These are phyloP conservation scores for Orgyia antiqua DNA, from an alignment of 2,888 invertebrate species.

Conservation along the genomic window DNA sequence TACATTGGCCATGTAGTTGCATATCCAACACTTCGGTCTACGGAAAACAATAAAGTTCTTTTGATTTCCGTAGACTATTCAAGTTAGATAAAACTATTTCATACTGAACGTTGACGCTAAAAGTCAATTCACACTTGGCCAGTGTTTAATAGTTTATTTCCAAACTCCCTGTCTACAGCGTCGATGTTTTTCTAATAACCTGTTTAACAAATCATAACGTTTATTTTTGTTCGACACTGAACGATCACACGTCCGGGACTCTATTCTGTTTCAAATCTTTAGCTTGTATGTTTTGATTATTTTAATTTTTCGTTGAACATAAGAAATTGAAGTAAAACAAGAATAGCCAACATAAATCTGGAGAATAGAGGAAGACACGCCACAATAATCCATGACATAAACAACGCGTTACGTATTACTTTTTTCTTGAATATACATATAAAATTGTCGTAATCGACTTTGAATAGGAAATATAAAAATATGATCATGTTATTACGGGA, in stretches of 20 bases:
- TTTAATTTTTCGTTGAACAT: slow-evolving; percentile 61
- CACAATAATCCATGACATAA: slow-evolving; percentile 26
- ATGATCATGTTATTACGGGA: slow-evolving; percentile 11
- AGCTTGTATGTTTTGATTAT: slow-evolving; percentile 61
- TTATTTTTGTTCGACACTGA: slow-evolving; percentile 69
- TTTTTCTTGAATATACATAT: slow-evolving; percentile 14
- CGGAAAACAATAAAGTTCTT: no score
- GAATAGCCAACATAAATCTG: slow-evolving; percentile 31
- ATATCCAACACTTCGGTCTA: no score
- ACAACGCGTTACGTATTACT: slow-evolving; percentile 14
- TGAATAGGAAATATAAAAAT: slow-evolving; percentile 26
- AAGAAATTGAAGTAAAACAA: slow-evolving; percentile 41
- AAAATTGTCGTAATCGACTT: slow-evolving; percentile 24
- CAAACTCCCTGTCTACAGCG: slow-evolving; percentile 53
- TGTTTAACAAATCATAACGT: slow-evolving; percentile 71
- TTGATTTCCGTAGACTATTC: no score
- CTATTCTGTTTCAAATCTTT: slow-evolving; percentile 72
- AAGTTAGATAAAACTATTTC: no score
- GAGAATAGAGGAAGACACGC: slow-evolving; percentile 19
- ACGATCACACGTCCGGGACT: slow-evolving; percentile 69
- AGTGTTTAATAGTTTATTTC: slow-evolving; percentile 48
- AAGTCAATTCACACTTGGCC: slow-evolving; percentile 34
- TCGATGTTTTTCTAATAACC: slow-evolving; percentile 70
- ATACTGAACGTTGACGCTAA: no score
- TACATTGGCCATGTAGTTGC: no score